Base-by-base conservation (phyloP, 2,113 vertebrate genomes). In the Tychaedon coryphoeus region DNA sequence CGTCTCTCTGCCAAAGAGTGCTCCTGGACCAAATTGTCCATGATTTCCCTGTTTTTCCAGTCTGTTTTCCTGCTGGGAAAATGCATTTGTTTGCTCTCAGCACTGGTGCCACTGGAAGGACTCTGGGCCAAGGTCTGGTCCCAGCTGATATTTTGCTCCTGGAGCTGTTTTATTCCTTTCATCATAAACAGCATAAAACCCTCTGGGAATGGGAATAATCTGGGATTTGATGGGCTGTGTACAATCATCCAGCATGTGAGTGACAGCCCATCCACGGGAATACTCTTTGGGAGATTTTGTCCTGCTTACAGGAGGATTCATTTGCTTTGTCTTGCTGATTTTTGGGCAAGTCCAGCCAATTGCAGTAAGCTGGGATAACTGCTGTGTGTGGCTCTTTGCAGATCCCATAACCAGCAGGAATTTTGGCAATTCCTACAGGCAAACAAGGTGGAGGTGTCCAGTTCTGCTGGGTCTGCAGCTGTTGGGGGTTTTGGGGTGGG, bases 291-390 rank as follows among this genome's bases (percentile, higher is more conserved):
- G 50, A 86, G 71, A 64, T 70, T 67, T 61, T 76, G 58, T 75
- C 64, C 78, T 50, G 71, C 56, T 60, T 36, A 8, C 75, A 72
- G 81, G 67, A 84, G 82, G 70, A 72, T 93, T 90, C 74, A 79
- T 93, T 76, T 82, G 64, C 86, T 92, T 95, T 88, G 50, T 92
- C 75, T 73, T 82, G 74, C 66, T 53, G 79, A 88, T 90, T 90
- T 95, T 86, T 69, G 79, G 88, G 61, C 64, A 65, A 19, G 34
- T 64, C 25, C 67, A 83, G 86, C 40, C 79, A 56, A 25, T 65
- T 1, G 5, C 43, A 47, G 72, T 40, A 72, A 95, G 54, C 82
- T 2, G 4, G 50, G 79, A 72, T 95, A 86, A 92, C 70, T 88
- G 86, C 91, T 83, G 79, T 1, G 1, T 47, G 45, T 19, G 45